Conservation (phyloP, 2,888 invertebrate species). For the Belgica antarctica region DNA sequence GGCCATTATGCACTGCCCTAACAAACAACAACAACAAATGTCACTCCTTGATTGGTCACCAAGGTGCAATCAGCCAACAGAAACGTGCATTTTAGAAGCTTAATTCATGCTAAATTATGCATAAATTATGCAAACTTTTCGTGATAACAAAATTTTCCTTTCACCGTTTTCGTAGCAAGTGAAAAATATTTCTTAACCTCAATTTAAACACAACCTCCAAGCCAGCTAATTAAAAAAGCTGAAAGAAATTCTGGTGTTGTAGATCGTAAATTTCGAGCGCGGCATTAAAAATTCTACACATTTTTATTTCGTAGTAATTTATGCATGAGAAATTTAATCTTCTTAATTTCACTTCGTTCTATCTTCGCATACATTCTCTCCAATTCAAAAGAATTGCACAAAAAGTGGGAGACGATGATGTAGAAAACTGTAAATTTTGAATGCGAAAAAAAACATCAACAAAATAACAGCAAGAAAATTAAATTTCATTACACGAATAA, state of each 20-base stretch:
- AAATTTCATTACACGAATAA: slow-evolving; percentile 34
- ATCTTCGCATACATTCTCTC: not conserved
- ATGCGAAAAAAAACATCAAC: slow-evolving; percentile 34
- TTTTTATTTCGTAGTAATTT: not conserved
- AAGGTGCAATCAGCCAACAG: not conserved
- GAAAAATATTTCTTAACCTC: slow-evolving; percentile 30
- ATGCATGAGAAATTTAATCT: slow-evolving; percentile 18
- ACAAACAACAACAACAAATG: slow-evolving; percentile 1
- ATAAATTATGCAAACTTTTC: slow-evolving; percentile 35
- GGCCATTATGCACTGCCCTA: too few species aligned
- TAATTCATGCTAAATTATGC: slow-evolving; percentile 31
- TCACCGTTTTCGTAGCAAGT: slow-evolving; percentile 29
- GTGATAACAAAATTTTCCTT: slow-evolving; percentile 32
- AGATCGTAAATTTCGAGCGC: slow-evolving; percentile 11
- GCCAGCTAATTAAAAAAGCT: slow-evolving; percentile 12
- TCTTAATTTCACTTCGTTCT: not conserved
- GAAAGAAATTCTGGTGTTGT: slow-evolving; percentile 1
- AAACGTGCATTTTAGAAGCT: slow-evolving; percentile 14
- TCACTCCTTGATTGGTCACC: not conserved
- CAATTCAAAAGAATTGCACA: not conserved
- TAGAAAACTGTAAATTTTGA: slow-evolving; percentile 40
- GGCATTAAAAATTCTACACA: too few species aligned
- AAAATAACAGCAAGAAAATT: slow-evolving; percentile 33
- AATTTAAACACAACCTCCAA: slow-evolving; percentile 7
- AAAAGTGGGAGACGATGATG: not conserved